Evolutionary conservation across 2,113 vertebrate species (phyloP).

Genomic region (Nannobrachium achirus): DNA sequence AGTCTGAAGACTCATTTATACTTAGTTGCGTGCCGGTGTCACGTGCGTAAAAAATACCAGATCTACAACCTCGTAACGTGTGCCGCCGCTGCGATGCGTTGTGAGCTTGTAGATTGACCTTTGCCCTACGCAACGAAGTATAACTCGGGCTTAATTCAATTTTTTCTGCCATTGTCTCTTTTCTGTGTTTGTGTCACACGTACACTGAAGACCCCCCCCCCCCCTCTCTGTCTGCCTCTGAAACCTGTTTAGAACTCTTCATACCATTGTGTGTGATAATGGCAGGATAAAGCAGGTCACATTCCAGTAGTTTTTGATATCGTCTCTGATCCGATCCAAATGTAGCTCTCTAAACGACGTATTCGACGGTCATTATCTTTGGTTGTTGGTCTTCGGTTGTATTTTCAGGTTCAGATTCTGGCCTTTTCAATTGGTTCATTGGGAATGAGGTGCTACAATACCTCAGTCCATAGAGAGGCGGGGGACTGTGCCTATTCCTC

Average conservation of each 20-base stretch:
- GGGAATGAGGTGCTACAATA: conserved; percentile 33
- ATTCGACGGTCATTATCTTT: conserved; percentile 11
- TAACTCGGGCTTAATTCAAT: background rate
- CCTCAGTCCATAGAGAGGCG: conserved; percentile 41
- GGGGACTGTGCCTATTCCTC: conserved; percentile 60
- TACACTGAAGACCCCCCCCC: conserved; percentile 6
- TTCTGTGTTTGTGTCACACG: background rate
- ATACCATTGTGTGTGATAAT: conserved; percentile 29
- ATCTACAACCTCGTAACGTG: no score
- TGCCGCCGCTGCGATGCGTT: no score
- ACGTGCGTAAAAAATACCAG: no score
- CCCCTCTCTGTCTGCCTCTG: background rate
- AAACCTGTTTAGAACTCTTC: background rate
- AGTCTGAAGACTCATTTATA: background rate
- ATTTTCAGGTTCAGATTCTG: conserved; percentile 29
- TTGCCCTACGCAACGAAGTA: no score
- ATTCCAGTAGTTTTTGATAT: conserved; percentile 64
- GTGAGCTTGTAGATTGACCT: no score
- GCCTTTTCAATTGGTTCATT: conserved; percentile 36
- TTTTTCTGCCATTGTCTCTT: background rate
- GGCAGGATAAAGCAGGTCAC: conserved; percentile 55
- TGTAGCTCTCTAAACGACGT: conserved; percentile 48
- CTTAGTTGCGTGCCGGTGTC: no score
- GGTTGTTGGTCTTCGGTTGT: conserved; percentile 3
- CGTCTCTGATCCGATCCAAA: conserved; percentile 37